phyloP scores from a whole-genome alignment of 1,140 invertebrate species.

The Linepithema humile region DNA sequence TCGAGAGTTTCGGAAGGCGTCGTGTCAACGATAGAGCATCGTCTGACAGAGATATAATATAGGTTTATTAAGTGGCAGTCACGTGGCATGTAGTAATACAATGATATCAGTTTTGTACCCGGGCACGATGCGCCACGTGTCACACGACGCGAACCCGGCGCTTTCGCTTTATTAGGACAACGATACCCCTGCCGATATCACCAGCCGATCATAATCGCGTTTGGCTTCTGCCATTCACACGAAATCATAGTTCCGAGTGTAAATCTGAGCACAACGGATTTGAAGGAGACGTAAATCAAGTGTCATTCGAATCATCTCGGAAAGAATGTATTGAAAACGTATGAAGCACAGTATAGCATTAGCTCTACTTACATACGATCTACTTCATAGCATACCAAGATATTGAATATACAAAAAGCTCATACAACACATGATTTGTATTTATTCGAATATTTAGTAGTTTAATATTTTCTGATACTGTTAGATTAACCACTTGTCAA shows the following conservation, averaged over 20 bases:
- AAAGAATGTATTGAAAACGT: neutral
- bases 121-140: constrained; percentile 78
- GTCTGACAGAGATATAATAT: constrained; percentile 73
- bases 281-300: neutral
- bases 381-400: neutral
- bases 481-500: no score
- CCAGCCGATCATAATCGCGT: constrained; percentile 79
- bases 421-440: no score
- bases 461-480: no score
- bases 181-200: constrained; percentile 56
- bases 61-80: constrained; percentile 80
- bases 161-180: constrained; percentile 77
- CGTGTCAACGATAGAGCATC: neutral
- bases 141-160: constrained; percentile 74
- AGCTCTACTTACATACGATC: no score
- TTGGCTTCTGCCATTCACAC: constrained; percentile 78
- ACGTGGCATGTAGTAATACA: constrained; percentile 80
- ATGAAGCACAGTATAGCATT: neutral
- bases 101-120: constrained; percentile 79
- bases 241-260: neutral
- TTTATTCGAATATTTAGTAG: no score
- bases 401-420: no score
- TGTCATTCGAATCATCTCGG: neutral
- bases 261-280: neutral
- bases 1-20: constrained; percentile 4